These are phyloP conservation scores for Tautogolabrus adspersus DNA, from an alignment of 2,113 vertebrate genomes.

Conservation along the genomic window DNA sequence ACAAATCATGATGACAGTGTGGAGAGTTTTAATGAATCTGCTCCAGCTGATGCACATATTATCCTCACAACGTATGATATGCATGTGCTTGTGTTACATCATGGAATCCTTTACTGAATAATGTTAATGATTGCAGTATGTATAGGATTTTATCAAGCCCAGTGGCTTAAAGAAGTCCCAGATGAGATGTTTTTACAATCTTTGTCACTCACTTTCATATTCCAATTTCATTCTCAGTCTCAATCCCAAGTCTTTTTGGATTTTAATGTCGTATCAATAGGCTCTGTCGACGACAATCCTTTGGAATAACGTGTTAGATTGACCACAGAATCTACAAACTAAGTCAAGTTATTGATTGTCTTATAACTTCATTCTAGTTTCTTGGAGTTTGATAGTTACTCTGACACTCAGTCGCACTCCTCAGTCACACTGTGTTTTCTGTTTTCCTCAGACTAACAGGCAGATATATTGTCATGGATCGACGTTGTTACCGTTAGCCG, in stretches of 20 bases:
- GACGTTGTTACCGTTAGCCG: slow-evolving; percentile 43
- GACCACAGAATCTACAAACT: not conserved
- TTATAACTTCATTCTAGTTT: not conserved
- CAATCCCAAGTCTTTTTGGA: not conserved
- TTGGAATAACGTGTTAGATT: not conserved
- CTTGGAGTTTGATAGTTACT: not conserved
- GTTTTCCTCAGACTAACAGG: not conserved
- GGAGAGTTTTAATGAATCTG: not conserved
- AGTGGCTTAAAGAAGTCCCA: not conserved
- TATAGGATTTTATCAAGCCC: not conserved
- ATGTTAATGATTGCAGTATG: not conserved
- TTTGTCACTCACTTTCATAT: not conserved
- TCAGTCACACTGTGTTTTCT: too few relatives aligned
- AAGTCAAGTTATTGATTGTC: not conserved
- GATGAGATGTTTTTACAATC: not conserved
- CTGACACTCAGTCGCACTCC: too few relatives aligned
- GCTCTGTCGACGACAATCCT: not conserved
- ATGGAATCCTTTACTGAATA: not conserved
- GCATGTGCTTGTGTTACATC: not conserved
- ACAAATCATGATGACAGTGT: not conserved
- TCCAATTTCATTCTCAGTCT: not conserved
- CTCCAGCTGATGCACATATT: not conserved
- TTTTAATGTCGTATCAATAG: not conserved
- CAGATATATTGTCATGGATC: slow-evolving; percentile 23
- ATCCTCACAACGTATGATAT: not conserved